Base-by-base conservation (phyloP, 2,797 vertebrate genomes). In the Lophius americanus region DNA sequence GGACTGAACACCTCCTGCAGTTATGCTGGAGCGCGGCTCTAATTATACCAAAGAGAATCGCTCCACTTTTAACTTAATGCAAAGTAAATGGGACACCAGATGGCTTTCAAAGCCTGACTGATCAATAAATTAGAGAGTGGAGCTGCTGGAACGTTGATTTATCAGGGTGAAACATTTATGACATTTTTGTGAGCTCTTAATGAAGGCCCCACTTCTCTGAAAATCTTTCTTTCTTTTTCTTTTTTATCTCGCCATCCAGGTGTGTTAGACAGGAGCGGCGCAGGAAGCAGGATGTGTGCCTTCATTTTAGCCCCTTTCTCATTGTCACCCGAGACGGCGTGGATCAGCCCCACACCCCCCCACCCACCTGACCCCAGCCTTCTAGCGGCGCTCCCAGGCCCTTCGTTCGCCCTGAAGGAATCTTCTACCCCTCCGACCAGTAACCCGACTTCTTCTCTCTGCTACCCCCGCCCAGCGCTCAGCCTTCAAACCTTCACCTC, bases 291-390 rank as follows among this genome's bases (percentile, higher is more conserved):
- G 96, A 96, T 92, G 96, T 95, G 96, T 98, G 98, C 97, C 98
- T 99, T 99, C 97, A 98, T 98, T 96, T 96, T 95, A 95, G 93
- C 95, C 94, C 23, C 95, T 95, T 91, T 94, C 94, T 96, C 96
- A 96, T 97, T 89, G 92, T 96, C 95, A 93, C 95, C 95, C 89
- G 79, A 93, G 90, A 92, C 88, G 62, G 83, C 73, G 94, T 94
- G 95, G 95, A 96, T 94, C 94, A 94, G 85, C 94, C 92, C 78
- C 94, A 38, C 53, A 13, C 11, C 51, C 4, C 33, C 51, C 51
- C 48, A 23, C n/a, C 49, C 49, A 32, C 23, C 50, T 51, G 23
- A 90, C 80, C 84, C 82, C 70, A 5, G 79, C 88, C 70, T 88
- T 84, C 78, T 72, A 78, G 80, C 80, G 76, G 77, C 76, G 74